phyloP scores from a whole-genome alignment of 1,140 invertebrate genomes.

The Calliphora vicina region DNA sequence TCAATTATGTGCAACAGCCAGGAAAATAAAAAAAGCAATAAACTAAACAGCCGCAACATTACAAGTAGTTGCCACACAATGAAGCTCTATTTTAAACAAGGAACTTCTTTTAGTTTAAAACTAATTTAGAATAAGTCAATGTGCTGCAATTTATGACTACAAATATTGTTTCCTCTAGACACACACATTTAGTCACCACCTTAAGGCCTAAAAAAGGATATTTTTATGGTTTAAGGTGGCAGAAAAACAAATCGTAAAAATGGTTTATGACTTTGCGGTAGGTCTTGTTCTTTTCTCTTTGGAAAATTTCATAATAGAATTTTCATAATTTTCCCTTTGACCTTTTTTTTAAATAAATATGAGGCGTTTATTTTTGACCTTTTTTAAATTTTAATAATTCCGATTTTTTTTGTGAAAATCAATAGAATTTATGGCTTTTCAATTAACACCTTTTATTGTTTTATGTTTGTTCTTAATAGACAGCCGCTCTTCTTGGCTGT shows the following conservation, averaged over 20 bases:
- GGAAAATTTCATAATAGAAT: not conserved
- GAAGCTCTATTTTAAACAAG: not conserved
- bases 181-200: not conserved
- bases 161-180: not conserved
- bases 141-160: not conserved
- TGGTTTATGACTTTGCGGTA: constrained; percentile 19
- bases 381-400: not conserved
- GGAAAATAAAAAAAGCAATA: no score
- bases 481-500: not conserved
- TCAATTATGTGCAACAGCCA: not conserved
- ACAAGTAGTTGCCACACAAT: not conserved
- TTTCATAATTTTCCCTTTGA: not conserved
- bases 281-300: not conserved
- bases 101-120: not conserved
- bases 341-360: not conserved
- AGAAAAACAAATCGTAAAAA: constrained; percentile 23
- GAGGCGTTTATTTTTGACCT: not conserved
- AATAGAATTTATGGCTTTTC: constrained; percentile 17
- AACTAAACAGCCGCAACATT: not conserved
- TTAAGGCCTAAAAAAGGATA: not conserved
- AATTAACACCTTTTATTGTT: constrained; percentile 18
- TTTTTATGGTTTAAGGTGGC: constrained; percentile 3
- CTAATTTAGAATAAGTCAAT: not conserved
- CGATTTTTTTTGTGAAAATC: not conserved
- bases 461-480: not conserved